Evolutionary conservation across 2,113 vertebrate species (phyloP).

Genomic region (Platycercus adscitus): DNA sequence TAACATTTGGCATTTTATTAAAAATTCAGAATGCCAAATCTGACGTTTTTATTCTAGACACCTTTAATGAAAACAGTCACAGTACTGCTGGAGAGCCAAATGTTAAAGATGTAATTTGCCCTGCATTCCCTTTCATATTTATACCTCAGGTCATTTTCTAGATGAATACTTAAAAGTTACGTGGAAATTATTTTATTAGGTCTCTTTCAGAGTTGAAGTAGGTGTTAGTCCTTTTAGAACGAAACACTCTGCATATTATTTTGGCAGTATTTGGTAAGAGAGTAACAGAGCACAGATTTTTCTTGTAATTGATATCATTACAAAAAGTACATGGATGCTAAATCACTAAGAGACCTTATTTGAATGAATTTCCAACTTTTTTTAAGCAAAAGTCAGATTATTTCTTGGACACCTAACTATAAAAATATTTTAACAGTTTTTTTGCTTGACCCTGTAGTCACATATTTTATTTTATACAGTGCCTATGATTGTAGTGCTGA

Average conservation of each 20-base stretch:
- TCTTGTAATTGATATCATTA: not conserved
- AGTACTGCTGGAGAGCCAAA: not conserved
- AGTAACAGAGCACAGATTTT: not conserved
- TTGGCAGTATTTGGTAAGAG: not conserved
- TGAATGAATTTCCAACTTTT: not conserved
- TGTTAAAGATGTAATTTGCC: not conserved
- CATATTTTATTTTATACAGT: not conserved
- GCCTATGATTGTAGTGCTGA: rapidly evolving
- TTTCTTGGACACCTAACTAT: not conserved
- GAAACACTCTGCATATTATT: not conserved
- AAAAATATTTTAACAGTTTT: not conserved
- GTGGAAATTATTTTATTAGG: not conserved
- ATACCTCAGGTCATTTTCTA: not conserved
- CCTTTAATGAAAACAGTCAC: not conserved
- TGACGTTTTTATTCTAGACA: not conserved
- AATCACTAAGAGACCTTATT: not conserved
- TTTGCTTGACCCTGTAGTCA: not conserved
- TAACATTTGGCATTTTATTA: not conserved
- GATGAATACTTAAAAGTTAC: not conserved
- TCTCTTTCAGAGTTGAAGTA: not conserved
- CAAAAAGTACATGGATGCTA: not conserved
- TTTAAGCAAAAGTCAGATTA: not conserved
- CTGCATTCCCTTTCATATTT: not conserved
- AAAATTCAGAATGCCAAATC: not conserved
- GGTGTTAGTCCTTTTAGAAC: not conserved